Evolutionary conservation across 2,797 vertebrate species (phyloP), one percentile per base, ranked within the genome.

Genomic region (Brotula barbata): DNA sequence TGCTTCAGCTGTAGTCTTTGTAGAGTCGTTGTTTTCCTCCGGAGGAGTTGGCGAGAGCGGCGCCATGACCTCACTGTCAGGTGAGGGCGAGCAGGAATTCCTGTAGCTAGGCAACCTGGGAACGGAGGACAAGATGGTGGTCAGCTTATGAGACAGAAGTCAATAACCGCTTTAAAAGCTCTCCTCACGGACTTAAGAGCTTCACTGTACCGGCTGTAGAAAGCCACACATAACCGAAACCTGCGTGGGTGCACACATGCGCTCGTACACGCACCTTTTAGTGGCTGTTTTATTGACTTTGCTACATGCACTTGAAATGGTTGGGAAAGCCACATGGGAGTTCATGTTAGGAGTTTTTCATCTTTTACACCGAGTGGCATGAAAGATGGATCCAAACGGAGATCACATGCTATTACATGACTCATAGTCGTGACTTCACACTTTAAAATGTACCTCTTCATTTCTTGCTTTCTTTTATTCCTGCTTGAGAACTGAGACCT

Each of bases 131-230:
- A 83, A 71, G 71, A 67, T 69, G 81, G 77, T 70, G 85, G 85
- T 82, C 82, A 80, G 82, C 71, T 20, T 46, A 78, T 60, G 68
- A 77, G 81, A 74, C 78, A 74, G 59, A 79, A 87, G 88, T 89
- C 89, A 90, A 89, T 87, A 89, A 84, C 72, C 33, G 73, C 74
- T 85, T 78, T 82, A 80, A 87, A 87, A 85, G 79, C 87, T 73
- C 81, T 63, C 59, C 77, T 77, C 58, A 77, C 13, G 43, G 80
- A 61, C 77, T 80, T 81, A 78, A 87, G 79, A 84, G 78, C 80
- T 74, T 75, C 1, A 16, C 64, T 8, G 54, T 46, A 56, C 57
- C 3, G 53, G 48, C 63, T 60, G 72, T 69, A 70, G 87, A 89
- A 85, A 55, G 66, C n/a, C 57, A 42, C 66, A 81, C 44, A 20